Evolutionary conservation across 2,797 vertebrate species (phyloP), one percentile per base, ranked within the genome.

Genomic region (Octomys mimax): DNA sequence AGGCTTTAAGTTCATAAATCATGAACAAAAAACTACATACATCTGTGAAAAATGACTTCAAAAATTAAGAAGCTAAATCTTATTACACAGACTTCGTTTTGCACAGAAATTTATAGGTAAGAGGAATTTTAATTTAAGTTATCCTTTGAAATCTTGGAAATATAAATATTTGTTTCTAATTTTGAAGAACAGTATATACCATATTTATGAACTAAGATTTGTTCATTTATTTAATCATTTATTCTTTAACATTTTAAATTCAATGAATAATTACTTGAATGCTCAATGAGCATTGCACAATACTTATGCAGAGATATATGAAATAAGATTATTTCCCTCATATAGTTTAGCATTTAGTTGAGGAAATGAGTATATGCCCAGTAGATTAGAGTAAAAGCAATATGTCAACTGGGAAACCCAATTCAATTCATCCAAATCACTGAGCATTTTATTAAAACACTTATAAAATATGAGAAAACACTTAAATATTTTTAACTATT

Each of bases 181-280:
- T 94, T 95, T 81, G 46, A 91, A 95, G 7, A 90, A 59, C 3
- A 73, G 14, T 64, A 75, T 52, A 57, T 91, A 94, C 77, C 71
- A 62, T 59, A 92, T 33, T 54, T 19, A 54, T 26, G 33, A 92
- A 88, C 12, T 59, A 82, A 52, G 14, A 46, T 33, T 87, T n/a
- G 28, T 66, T 77, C 26, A 39, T 79, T 94, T 19, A 87, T 26
- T 91, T 21, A 91, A 24, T 46, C 42, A 95, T 77, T 80, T 87
- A 75, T 36, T 87, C 11, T 68, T 52, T 95, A 18, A 88, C 31
- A 95, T 85, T 95, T 87, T 77, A 84, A 87, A 95, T 78, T 70
- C 26, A 81, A 46, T 10, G 46, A 82, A 52, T 87, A 85, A 33
- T 84, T 88, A 61, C 21, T 79, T 46, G 59, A 61, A 9, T 3